Percentiles rank a stretch among this genome's conserved stretches.
Conservation (phyloP, 23 tunicate species). For the Clavelina lepadiformis region DNA sequence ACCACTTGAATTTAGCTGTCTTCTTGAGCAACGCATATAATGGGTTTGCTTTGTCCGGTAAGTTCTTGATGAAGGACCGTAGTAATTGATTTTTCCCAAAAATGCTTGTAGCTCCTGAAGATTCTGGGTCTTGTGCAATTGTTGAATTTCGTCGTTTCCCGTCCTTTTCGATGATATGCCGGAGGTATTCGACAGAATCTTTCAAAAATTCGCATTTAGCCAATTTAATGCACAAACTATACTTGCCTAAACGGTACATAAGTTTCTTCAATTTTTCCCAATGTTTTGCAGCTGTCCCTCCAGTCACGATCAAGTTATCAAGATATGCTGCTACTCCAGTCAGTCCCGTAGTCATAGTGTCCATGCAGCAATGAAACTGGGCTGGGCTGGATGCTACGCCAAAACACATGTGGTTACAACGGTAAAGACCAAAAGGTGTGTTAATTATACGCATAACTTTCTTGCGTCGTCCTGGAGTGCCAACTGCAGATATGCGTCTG, state of each 20-base stretch:
- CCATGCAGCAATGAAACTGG: constrained; percentile 15
- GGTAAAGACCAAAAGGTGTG: constrained; percentile 9
- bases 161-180: not conserved
- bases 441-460: constrained; percentile 11
- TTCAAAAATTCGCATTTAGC: not conserved
- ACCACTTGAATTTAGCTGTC: too few species aligned
- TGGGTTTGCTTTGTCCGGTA: too few species aligned
- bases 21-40: too few species aligned
- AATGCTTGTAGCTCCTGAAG: too few species aligned
- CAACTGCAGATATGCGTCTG: constrained; percentile 20
- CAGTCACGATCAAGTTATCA: not conserved
- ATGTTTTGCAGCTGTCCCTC: not conserved
- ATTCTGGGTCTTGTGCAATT: too few species aligned
- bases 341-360: not conserved
- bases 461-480: constrained; percentile 8
- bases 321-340: constrained; percentile 5
- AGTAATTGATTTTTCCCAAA: too few species aligned
- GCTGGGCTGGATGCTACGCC: constrained; percentile 19
- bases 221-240: too few species aligned
- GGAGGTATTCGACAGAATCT: not conserved
- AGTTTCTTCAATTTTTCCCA: constrained; percentile 1
- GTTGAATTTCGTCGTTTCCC: not conserved
- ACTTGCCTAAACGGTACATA: too few species aligned
- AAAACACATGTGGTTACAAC: constrained; percentile 8
- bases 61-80: too few species aligned